These are phyloP conservation scores for Gymnoscopelus braueri DNA, from an alignment of 2,797 vertebrate genomes.

Conservation along the genomic window DNA sequence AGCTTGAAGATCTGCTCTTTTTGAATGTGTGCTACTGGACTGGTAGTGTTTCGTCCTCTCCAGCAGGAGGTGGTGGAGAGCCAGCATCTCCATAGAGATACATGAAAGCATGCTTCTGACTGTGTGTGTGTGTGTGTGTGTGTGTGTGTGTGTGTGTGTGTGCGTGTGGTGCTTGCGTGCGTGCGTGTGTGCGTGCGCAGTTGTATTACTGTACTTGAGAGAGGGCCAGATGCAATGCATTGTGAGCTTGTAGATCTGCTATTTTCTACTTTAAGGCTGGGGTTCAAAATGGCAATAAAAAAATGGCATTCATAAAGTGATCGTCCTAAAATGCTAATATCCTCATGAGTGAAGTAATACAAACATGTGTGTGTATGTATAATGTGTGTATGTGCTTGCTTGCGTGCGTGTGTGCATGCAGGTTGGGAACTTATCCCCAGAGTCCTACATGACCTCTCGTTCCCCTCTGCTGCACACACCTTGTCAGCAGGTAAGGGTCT, in stretches of 20 bases:
- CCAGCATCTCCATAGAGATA: background rate
- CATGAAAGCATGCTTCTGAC: background rate
- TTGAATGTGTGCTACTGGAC: background rate
- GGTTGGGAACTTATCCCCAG: slow-evolving; percentile 26
- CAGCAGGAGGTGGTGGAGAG: slow-evolving; percentile 62
- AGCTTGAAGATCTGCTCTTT: background rate
- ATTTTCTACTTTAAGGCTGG: no score
- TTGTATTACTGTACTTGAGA: background rate
- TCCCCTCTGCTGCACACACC: slow-evolving; percentile 64
- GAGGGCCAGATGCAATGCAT: no score
- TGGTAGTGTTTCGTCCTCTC: slow-evolving; percentile 14
- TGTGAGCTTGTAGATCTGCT: no score
- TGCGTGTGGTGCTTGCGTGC: background rate
- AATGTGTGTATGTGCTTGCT: background rate
- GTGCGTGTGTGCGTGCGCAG: background rate
- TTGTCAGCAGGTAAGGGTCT: slow-evolving; percentile 65
- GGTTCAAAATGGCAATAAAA: no score
- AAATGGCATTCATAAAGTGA: background rate
- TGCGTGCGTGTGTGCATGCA: slow-evolving; percentile 11
- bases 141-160: slow-evolving; percentile 9
- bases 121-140: background rate
- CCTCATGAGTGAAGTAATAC: no score
- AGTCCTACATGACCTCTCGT: slow-evolving; percentile 63
- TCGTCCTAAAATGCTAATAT: no score
- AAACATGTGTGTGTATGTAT: background rate